Percentiles rank a stretch among this genome's conserved stretches.
Conservation (phyloP, 2,797 vertebrate genomes). For the Molossus alvarezi region DNA sequence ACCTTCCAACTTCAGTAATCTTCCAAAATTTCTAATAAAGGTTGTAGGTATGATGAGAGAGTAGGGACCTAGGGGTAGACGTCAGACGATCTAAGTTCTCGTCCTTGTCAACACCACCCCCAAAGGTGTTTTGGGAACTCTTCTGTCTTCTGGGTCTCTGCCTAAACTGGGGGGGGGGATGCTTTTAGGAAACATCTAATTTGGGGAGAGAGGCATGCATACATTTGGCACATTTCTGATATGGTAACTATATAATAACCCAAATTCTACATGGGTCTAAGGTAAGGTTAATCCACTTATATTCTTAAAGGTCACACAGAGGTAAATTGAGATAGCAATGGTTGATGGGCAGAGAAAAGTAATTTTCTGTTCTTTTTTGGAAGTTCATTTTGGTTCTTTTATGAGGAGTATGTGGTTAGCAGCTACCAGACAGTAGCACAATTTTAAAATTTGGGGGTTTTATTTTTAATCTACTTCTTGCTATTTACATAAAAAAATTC, state of each 20-base stretch:
- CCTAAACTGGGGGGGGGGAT: neutral
- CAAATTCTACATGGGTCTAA: neutral
- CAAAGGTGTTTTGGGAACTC: neutral
- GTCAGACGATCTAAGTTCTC: neutral
- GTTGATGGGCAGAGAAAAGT: neutral
- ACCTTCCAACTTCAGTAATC: neutral
- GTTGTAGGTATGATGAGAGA: neutral
- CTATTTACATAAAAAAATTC: neutral
- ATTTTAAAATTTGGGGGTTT: slow-evolving; percentile 22
- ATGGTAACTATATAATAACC: neutral
- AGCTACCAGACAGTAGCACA: neutral
- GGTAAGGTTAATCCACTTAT: neutral
- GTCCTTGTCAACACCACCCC: neutral
- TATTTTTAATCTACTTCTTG: neutral
- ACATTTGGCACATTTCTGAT: neutral
- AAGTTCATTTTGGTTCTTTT: neutral
- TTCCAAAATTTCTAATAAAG: slow-evolving; percentile 10
- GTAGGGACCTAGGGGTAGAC: neutral
- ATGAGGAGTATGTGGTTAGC: neutral
- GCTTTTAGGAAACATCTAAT: neutral
- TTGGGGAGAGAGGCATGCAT: neutral
- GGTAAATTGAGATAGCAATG: neutral
- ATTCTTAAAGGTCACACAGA: neutral
- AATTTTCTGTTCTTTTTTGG: neutral
- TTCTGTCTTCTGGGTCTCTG: neutral